These are phyloP conservation scores for Drosophila peninsularis DNA, from an alignment of 2,888 invertebrate genomes.

Conservation along the genomic window DNA sequence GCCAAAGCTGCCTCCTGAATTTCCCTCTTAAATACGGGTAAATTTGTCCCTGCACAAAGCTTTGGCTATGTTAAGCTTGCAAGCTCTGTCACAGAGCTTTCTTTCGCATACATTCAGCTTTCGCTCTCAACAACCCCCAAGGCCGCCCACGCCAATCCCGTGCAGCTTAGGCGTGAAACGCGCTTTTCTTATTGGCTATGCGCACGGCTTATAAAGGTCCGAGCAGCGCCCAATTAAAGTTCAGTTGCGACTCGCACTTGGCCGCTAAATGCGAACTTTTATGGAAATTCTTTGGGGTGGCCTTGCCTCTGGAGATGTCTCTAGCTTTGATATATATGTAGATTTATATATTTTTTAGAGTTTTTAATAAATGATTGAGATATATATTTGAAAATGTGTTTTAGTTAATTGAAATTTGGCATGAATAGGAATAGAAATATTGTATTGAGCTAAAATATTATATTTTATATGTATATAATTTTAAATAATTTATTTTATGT, in stretches of 20 bases:
- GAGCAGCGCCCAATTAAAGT: slow-evolving; percentile 63
- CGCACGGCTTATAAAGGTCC: slow-evolving; percentile 59
- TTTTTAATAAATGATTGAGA: background rate
- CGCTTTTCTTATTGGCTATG: slow-evolving; percentile 61
- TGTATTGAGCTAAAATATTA: no score
- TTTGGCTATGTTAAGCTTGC: slow-evolving; percentile 20
- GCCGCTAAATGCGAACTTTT: slow-evolving; percentile 16
- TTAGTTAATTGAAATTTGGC: background rate
- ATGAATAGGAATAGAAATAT: no score
- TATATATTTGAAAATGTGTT: background rate
- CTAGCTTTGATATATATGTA: background rate
- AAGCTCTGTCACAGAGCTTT: slow-evolving; percentile 53
- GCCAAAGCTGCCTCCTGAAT: slow-evolving; percentile 12
- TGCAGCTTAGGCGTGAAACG: slow-evolving; percentile 33
- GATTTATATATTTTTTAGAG: background rate
- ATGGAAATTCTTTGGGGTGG: slow-evolving; percentile 9
- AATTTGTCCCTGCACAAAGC: slow-evolving; percentile 47
- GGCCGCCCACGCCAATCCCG: slow-evolving; percentile 41
- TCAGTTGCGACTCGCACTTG: slow-evolving; percentile 51
- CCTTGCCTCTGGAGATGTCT: background rate
- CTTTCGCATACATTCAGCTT: slow-evolving; percentile 26
- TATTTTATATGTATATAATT: no score
- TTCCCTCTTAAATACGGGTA: slow-evolving; percentile 50
- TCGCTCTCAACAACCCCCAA: slow-evolving; percentile 28
- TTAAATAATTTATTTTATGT: background rate